phyloP scores from a whole-genome alignment of 2,113 vertebrate genomes.

The Aythya baeri region DNA sequence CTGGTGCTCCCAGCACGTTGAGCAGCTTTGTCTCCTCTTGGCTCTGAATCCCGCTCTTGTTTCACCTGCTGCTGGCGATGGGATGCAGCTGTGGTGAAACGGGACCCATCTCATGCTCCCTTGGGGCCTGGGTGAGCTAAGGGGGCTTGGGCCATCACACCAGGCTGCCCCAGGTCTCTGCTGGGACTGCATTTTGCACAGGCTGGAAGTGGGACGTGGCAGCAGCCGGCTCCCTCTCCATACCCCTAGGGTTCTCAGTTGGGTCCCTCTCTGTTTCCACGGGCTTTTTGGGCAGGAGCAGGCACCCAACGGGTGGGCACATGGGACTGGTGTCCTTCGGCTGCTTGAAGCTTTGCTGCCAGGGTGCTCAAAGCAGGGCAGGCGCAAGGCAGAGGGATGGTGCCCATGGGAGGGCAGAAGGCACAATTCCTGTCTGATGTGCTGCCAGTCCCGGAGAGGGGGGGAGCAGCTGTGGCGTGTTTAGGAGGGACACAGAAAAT shows the following conservation, averaged over 20 bases:
- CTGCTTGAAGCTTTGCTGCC: not conserved
- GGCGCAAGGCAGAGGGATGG: not conserved
- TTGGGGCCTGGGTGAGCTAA: not conserved
- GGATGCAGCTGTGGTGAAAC: rapidly evolving
- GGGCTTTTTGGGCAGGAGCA: not conserved
- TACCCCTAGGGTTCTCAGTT: no score
- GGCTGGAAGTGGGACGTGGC: not conserved
- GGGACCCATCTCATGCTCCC: not conserved
- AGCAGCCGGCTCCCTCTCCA: not conserved
- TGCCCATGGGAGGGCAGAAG: not conserved
- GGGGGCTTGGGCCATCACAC: not conserved
- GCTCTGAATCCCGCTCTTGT: not conserved
- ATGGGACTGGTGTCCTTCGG: not conserved
- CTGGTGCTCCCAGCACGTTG: rapidly evolving
- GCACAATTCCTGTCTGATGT: not conserved
- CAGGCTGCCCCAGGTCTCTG: not conserved
- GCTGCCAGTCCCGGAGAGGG: not conserved
- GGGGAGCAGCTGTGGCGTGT: not conserved
- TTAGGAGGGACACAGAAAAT: slow-evolving; percentile 39
- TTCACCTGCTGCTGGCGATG: not conserved
- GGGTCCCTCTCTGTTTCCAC: not conserved
- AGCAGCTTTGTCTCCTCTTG: not conserved
- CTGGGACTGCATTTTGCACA: not conserved
- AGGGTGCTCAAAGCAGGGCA: rapidly evolving
- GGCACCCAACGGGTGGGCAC: not conserved